phyloP scores from a whole-genome alignment of 1,140 invertebrate genomes.

The Sinonovacula constricta region DNA sequence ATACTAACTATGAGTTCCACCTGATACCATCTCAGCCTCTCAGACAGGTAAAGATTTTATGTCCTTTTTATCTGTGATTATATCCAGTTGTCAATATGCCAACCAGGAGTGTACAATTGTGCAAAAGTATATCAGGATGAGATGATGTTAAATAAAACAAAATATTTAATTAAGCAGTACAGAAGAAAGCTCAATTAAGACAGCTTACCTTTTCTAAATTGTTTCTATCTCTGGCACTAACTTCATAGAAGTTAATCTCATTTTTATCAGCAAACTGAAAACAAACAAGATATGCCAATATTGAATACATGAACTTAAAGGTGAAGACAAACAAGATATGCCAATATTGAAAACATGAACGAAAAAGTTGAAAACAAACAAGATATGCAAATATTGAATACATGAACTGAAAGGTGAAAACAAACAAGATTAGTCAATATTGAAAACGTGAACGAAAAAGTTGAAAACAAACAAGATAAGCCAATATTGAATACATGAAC shows the following conservation, averaged over 20 bases:
- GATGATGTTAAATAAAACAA: too few species aligned
- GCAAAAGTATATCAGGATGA: too few species aligned
- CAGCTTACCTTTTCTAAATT: conserved; percentile 60
- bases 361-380: background rate
- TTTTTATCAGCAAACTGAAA: conserved; percentile 61
- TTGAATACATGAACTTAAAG: background rate
- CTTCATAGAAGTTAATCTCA: conserved; percentile 58
- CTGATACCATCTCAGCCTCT: too few species aligned
- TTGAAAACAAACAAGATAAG: too few species aligned
- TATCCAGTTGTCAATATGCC: too few species aligned
- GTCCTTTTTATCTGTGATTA: too few species aligned
- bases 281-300: background rate
- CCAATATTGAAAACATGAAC: background rate
- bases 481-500: too few species aligned
- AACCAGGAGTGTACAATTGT: too few species aligned
- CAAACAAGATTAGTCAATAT: background rate
- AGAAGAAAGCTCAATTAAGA: too few species aligned
- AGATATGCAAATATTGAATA: background rate
- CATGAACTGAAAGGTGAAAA: background rate
- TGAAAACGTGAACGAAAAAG: background rate
- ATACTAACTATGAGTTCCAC: too few species aligned
- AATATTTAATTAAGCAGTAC: too few species aligned
- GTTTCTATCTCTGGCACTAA: conserved; percentile 56
- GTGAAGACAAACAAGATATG: background rate
- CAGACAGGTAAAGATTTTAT: too few species aligned